A percentile compares a stretch with the other conserved stretches of the same genome.
These are phyloP conservation scores for Chrysochloris asiatica DNA, from an alignment of 2,113 vertebrate species.

Conservation along the genomic window DNA sequence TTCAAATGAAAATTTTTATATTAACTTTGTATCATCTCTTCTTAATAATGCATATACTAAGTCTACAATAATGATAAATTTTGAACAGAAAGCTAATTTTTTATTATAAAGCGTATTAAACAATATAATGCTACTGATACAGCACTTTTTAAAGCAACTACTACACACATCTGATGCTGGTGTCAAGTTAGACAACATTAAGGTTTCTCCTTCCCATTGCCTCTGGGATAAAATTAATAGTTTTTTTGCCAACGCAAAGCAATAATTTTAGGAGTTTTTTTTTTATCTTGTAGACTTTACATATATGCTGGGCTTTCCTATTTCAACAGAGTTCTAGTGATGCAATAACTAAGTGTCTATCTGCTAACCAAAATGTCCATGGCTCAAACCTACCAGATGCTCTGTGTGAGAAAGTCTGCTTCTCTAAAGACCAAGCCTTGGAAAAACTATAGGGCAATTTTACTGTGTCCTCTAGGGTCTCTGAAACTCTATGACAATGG, in stretches of 20 bases:
- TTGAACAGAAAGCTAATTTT: background rate
- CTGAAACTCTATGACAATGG: background rate
- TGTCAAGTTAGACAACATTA: constrained; percentile 35
- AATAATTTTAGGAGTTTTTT: constrained; percentile 52
- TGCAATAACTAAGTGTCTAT: background rate
- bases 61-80: background rate
- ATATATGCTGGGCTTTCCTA: constrained; percentile 59
- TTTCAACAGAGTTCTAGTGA: background rate
- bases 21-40: constrained; percentile 7
- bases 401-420: background rate
- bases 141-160: constrained; percentile 41
- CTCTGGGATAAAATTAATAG: constrained; percentile 60
- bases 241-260: constrained; percentile 58
- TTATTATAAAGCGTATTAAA: background rate
- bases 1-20: constrained; percentile 24
- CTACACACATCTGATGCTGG: background rate
- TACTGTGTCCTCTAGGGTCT: background rate
- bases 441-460: background rate
- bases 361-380: background rate
- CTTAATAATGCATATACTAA: background rate
- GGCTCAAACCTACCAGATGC: background rate
- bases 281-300: constrained; percentile 20
- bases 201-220: constrained; percentile 19
- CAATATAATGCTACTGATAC: background rate
- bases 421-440: background rate